Base-by-base conservation (phyloP, 92 coral and sea anemone species). In the Epizoanthus ramosus region DNA sequence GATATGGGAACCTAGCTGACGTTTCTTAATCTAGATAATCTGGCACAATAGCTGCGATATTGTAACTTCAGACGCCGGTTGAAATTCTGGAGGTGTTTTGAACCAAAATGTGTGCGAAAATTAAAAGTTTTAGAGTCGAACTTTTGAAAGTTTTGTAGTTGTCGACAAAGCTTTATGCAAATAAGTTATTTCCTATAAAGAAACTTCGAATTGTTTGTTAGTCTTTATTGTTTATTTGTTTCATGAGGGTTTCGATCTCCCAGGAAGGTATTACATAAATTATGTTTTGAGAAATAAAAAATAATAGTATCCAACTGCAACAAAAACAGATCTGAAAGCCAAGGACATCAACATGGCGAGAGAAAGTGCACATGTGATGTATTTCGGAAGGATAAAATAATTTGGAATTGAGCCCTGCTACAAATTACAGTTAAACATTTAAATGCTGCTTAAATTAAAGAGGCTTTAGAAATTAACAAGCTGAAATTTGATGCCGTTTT, bases 391-490 rank as follows among this genome's bases (percentile, higher is more conserved):
- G 71, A 60, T 77, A 50, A 61, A 77, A 77, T 50, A 33, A 77
- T 77, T 75, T 77, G 82, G 82, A 77, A 77, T 77, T 77, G 82
- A 77, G 82, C 82, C 82, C 81, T 13, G 23, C 71, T 63, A 61
- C 82, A 77, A 77, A 77, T 77, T 77, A 13, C 82, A 41, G 71
- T 77, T 77, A 77, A 77, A 77, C 63, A 77, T 60, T 71, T 77
- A 77, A 77, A 77, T 21, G 82, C 70, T 77, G 61, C 53, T 77
- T 77, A 68, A 77, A 77, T 77, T 50, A 69, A 21, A 60, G 41
- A 61, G 53, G 82, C 68, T 77, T 77, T 77, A 77, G 82, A 77
- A 68, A 77, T 61, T 77, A 77, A 77, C 82, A 77, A 39, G 69
- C 82, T 43, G 82, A 77, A 77, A 60, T 63, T 43, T 77, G 82